These are phyloP conservation scores for Ridgeia piscesae DNA, from an alignment of 1,140 invertebrate species.

Conservation along the genomic window DNA sequence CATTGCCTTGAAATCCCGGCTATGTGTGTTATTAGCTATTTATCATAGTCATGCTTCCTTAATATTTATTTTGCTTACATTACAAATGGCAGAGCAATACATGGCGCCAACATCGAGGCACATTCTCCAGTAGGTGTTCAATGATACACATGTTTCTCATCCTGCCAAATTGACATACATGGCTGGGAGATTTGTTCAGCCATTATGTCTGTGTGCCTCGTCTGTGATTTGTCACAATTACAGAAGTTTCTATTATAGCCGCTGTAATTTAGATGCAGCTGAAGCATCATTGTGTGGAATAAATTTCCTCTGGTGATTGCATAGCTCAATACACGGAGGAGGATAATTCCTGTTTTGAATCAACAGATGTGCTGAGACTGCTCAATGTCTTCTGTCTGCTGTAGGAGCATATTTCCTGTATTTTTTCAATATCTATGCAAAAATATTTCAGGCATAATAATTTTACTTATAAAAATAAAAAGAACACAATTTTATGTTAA, in stretches of 20 bases:
- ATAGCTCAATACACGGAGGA: background rate
- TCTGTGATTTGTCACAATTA: slow-evolving; percentile 1
- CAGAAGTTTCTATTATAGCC: background rate
- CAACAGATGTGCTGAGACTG: background rate
- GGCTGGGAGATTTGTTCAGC: background rate
- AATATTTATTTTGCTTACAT: background rate
- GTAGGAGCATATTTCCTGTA: background rate
- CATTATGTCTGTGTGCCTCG: background rate
- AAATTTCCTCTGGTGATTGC: background rate
- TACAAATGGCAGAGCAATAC: background rate
- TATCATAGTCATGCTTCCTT: background rate
- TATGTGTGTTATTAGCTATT: background rate
- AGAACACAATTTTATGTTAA: background rate
- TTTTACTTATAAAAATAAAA: background rate
- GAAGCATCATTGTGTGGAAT: background rate
- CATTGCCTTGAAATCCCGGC: background rate
- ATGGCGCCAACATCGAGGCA: background rate
- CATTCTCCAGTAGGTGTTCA: background rate
- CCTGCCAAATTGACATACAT: background rate
- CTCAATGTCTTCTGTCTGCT: background rate
- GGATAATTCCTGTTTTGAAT: background rate
- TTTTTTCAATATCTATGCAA: background rate
- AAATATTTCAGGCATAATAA: background rate
- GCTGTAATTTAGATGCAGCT: background rate
- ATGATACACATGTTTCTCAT: background rate